These are phyloP conservation scores for Tenthredo scrophulariae DNA, from an alignment of 2,888 invertebrate species.

Conservation along the genomic window DNA sequence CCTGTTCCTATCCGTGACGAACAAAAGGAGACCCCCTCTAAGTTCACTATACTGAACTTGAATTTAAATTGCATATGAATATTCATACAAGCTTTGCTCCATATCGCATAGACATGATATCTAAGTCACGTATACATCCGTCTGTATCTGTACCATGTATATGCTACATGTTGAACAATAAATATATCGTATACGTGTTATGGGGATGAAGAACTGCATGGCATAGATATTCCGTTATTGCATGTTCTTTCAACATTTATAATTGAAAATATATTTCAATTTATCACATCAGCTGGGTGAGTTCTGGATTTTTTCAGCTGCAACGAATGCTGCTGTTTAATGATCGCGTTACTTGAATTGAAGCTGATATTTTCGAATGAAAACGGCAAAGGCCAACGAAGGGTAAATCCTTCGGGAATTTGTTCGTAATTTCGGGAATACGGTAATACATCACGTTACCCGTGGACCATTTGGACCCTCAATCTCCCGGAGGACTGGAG, in stretches of 20 bases:
- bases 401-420: conserved; percentile 35
- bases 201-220: neutral
- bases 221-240: neutral
- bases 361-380: neutral
- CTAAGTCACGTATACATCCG: neutral
- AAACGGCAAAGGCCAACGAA: conserved; percentile 35
- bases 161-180: neutral
- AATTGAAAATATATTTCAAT: neutral
- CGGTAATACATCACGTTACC: conserved; percentile 49
- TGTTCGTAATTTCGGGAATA: conserved; percentile 44
- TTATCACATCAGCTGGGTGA: neutral
- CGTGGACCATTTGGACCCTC: conserved; percentile 48
- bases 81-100: conserved; percentile 1
- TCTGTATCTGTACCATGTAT: neutral
- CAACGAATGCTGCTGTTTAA: neutral
- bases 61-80: conserved; percentile 27
- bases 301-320: neutral
- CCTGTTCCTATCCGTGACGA: neutral
- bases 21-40: neutral
- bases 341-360: conserved; percentile 12
- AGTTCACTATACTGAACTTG: conserved; percentile 17
- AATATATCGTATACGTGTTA: too few species aligned
- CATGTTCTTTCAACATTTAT: neutral
- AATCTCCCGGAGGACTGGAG: conserved; percentile 41
- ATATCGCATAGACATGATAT: neutral